Conservation (phyloP, 2,888 invertebrate species). For the Pediacus dermestoides region DNA sequence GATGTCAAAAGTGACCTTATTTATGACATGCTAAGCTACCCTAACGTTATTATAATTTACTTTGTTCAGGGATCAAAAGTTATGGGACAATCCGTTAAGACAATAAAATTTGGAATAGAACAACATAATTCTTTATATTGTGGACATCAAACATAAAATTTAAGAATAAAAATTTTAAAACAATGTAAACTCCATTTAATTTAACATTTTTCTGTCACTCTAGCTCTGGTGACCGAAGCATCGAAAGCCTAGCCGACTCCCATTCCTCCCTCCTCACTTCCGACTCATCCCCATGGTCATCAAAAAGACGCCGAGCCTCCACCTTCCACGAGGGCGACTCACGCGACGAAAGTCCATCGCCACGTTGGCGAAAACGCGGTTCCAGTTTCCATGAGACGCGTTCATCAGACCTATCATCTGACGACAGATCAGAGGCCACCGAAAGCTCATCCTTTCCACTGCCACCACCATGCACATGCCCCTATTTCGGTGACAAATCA, state of each 20-base stretch:
- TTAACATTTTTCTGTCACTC: no score
- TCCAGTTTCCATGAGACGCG: conserved; percentile 52
- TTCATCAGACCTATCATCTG: conserved; percentile 43
- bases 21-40: no score
- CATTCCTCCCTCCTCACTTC: conserved; percentile 41
- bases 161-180: no score
- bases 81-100: no score
- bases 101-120: no score
- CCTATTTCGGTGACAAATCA: conserved; percentile 68
- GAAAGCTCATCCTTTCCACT: conserved; percentile 52
- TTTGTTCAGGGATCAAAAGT: no score
- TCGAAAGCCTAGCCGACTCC: conserved; percentile 40
- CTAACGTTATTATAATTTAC: no score
- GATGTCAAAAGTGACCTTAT: no score
- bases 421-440: conserved; percentile 32
- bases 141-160: no score
- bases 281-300: conserved; percentile 39
- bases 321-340: conserved; percentile 53
- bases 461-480: conserved; percentile 77
- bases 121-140: no score
- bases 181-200: no score
- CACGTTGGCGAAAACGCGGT: conserved; percentile 49
- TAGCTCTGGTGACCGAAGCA: conserved; percentile 37
- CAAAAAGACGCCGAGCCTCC: conserved; percentile 48
- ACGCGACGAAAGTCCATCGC: conserved; percentile 44